Evolutionary conservation across 2,888 invertebrate species (phyloP).

Genomic region (Drosophila birchii): DNA sequence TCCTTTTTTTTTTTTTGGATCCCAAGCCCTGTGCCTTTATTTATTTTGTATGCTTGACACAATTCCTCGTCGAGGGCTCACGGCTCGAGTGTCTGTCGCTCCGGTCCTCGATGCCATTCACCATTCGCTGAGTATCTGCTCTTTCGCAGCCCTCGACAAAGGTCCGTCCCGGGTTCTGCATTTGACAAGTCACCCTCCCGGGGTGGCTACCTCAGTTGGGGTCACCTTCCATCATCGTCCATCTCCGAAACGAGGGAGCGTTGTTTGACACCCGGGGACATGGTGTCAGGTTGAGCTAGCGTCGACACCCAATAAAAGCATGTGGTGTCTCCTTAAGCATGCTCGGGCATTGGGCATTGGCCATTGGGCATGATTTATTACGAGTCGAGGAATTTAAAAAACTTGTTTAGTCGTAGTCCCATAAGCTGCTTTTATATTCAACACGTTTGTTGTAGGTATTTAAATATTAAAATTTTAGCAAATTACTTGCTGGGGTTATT

Average conservation of each 20-base stretch:
- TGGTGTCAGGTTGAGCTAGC: conserved; percentile 24
- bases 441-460: background rate
- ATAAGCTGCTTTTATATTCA: background rate
- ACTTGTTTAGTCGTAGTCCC: background rate
- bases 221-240: conserved; percentile 35
- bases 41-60: conserved; percentile 74
- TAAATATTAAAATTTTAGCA: background rate
- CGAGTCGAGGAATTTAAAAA: background rate
- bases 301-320: conserved; percentile 19
- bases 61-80: conserved; percentile 67
- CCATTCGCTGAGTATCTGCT: conserved; percentile 58
- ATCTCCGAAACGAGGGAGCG: conserved; percentile 3
- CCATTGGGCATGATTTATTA: conserved; percentile 20
- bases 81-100: conserved; percentile 53
- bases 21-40: conserved; percentile 39
- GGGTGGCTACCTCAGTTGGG: conserved; percentile 1
- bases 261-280: conserved; percentile 9
- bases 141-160: conserved; percentile 58
- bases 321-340: conserved; percentile 12
- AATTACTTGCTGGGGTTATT: background rate
- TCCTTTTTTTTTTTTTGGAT: conserved; percentile 25
- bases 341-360: background rate
- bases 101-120: conserved; percentile 74
- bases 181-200: conserved; percentile 21
- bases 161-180: conserved; percentile 21